These are phyloP conservation scores for Syngnathus scovelli DNA, from an alignment of 2,113 vertebrate species.

Conservation along the genomic window DNA sequence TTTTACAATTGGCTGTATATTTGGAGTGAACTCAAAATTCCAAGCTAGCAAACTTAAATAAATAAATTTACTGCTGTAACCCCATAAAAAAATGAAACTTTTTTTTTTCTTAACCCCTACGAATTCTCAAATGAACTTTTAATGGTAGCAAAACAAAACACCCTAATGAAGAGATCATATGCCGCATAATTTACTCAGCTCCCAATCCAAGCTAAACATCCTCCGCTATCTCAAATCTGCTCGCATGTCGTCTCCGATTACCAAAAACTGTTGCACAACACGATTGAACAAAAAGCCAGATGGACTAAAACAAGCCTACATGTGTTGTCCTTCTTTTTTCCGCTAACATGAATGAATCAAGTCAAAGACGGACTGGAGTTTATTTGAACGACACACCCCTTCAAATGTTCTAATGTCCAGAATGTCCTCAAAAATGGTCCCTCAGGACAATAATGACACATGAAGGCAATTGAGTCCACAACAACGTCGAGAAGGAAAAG, in stretches of 20 bases:
- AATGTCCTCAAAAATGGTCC: neutral
- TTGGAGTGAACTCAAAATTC: too few relatives aligned
- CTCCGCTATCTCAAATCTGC: constrained; percentile 6
- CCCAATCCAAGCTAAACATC: constrained; percentile 33
- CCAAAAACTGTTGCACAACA: constrained; percentile 20
- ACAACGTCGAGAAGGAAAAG: constrained; percentile 21
- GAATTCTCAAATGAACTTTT: neutral
- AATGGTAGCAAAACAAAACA: constrained; percentile 4
- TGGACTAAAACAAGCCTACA: constrained; percentile 18
- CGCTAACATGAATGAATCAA: constrained; percentile 22
- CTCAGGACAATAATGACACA: too few relatives aligned
- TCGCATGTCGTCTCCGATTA: constrained; percentile 5
- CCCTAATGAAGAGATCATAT: neutral
- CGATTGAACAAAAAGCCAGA: constrained; percentile 18
- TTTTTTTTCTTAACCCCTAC: neutral
- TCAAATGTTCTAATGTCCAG: neutral
- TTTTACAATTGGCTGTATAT: neutral
- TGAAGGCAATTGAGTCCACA: constrained; percentile 6
- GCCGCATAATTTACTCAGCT: neutral
- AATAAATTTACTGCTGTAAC: too few relatives aligned
- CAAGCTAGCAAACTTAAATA: too few relatives aligned
- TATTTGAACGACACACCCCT: neutral
- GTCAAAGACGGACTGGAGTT: constrained; percentile 3
- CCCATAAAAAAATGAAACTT: too few relatives aligned
- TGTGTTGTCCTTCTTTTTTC: constrained; percentile 1